Evolutionary conservation across 2,888 invertebrate species (phyloP).

Genomic region (Diadegma fenestrale): DNA sequence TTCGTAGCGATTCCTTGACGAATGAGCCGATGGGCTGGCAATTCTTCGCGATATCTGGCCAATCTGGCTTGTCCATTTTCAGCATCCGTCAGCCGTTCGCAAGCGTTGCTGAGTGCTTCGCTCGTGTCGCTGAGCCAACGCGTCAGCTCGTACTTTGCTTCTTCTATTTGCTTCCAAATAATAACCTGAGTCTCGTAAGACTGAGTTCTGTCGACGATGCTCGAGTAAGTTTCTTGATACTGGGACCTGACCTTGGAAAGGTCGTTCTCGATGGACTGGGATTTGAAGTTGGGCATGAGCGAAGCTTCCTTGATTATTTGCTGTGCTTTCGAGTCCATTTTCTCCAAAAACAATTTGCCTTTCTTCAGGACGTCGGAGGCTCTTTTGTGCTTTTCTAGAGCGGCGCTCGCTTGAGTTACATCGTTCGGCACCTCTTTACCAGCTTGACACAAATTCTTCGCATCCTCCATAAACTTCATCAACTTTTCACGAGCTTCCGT

Average conservation of each 20-base stretch:
- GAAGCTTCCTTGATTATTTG: conserved; percentile 90
- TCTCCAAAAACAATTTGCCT: conserved; percentile 91
- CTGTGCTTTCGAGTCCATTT: conserved; percentile 91
- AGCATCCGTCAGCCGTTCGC: conserved; percentile 92
- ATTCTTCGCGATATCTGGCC: conserved; percentile 93
- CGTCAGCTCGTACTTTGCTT: conserved; percentile 92
- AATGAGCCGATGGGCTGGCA: conserved; percentile 91
- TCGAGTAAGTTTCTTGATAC: conserved; percentile 91
- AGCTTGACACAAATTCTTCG: conserved; percentile 88
- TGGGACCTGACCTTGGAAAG: conserved; percentile 88
- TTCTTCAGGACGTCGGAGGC: conserved; percentile 91
- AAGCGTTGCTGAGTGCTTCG: conserved; percentile 90
- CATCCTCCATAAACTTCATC: conserved; percentile 89
- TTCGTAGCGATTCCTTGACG: conserved; percentile 92
- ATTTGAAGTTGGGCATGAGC: conserved; percentile 89
- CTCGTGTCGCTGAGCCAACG: conserved; percentile 95
- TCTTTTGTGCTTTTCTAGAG: conserved; percentile 91
- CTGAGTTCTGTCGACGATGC: conserved; percentile 90
- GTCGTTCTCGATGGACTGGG: conserved; percentile 86
- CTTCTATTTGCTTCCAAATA: conserved; percentile 97
- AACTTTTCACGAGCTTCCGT: conserved; percentile 90
- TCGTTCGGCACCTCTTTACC: conserved; percentile 90
- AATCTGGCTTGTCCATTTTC: conserved; percentile 92
- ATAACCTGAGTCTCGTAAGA: conserved; percentile 94
- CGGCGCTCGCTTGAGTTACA: conserved; percentile 89